Base-by-base conservation (phyloP, 2,113 vertebrate genomes). In the Marcusenius ussheri region DNA sequence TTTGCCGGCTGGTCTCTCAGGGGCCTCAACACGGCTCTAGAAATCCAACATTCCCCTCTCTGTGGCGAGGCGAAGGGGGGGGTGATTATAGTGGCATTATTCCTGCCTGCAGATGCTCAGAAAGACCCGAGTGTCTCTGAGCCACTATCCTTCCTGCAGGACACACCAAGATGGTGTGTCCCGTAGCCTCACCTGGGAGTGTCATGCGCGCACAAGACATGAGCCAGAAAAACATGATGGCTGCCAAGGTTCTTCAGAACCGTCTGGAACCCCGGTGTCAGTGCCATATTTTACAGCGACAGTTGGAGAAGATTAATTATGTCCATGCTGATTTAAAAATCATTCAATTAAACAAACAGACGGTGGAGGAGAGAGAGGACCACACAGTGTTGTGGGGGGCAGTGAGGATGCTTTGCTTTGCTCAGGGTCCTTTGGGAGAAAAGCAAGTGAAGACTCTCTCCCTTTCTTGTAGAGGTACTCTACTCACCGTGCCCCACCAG, bases 401-500 rank as follows among this genome's bases (percentile, higher is more conserved):
- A 80, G 74, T 3, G 74, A 15, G 31, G 70, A 46, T 4, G 42
- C 47, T 87, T 39, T 87, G 13, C 9, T 87, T 87, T 87, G 13
- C 70, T 50, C 45, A 49, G 84, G n/a, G 5, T 86, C 85, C 31
- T 13, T 56, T 15, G 50, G 84, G 49, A 49, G 8, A 86, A 46
- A 86, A 31, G 13, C 13, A 51, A 51, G 47, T 50, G 47, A 19
- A 86, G 47, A 51, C 47, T 87, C 42, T 86, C 27, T 74, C 27
- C 5, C 56, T 8, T 8, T n/a, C 21, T n/a, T 62, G 24, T 62
- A n/a, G 56, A 58, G 87, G n/a, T 31, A 3, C 74, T 35, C 62
- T 93, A 97, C 98, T 98, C 96, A 99, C 98, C 91, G 98, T 99
- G 93, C 98, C 98, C 98, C 98, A 99, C 98, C 98, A 99, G 91